Evolutionary conservation across 2,797 vertebrate species (phyloP).

Genomic region (Xenopus petersii): DNA sequence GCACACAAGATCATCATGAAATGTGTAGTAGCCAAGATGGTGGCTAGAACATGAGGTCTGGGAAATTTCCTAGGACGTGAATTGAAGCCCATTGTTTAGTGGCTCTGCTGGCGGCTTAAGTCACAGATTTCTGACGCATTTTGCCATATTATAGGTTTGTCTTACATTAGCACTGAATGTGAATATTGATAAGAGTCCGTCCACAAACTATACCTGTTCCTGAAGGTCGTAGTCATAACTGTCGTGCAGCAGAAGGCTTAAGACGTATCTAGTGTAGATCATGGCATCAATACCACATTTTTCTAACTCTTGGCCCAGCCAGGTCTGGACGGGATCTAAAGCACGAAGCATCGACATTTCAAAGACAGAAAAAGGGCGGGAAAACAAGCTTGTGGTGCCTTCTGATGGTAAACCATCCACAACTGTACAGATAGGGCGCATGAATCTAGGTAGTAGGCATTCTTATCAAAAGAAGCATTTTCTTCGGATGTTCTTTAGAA

Average conservation of each 20-base stretch:
- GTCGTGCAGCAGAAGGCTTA: slow-evolving; percentile 98
- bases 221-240: slow-evolving; percentile 97
- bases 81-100: too few relatives aligned
- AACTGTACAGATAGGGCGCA: slow-evolving; percentile 88
- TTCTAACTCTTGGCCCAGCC: slow-evolving; percentile 98
- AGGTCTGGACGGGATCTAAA: slow-evolving; percentile 97
- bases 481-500: slow-evolving; percentile 66
- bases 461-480: slow-evolving; percentile 79
- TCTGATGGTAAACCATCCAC: slow-evolving; percentile 89
- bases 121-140: too few relatives aligned
- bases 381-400: slow-evolving; percentile 81
- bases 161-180: too few relatives aligned
- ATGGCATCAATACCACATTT: slow-evolving; percentile 99
- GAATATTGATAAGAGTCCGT: background rate
- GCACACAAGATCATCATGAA: too few relatives aligned
- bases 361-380: slow-evolving; percentile 80
- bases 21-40: too few relatives aligned
- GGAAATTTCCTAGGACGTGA: too few relatives aligned
- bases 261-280: slow-evolving; percentile 97
- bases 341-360: slow-evolving; percentile 98
- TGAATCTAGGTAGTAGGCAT: slow-evolving; percentile 88
- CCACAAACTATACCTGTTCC: slow-evolving; percentile 83
- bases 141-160: too few relatives aligned
- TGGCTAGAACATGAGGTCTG: too few relatives aligned
- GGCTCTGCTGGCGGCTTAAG: too few relatives aligned